Conservation (phyloP, 2,797 vertebrate genomes). For the Simalia tracyae region DNA sequence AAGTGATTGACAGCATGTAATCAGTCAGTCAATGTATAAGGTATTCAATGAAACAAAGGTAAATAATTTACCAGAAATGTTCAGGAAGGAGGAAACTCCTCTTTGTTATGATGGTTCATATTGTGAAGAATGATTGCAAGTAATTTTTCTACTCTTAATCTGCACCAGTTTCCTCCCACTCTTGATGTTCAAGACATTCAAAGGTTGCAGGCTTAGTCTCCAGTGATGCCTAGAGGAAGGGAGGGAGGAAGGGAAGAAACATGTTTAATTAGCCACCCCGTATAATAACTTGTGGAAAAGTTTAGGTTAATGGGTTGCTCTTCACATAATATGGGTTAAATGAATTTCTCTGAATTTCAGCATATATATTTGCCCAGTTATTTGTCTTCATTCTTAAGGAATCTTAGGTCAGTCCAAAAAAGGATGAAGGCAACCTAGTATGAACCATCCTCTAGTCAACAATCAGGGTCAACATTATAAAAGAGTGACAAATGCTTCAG, state of each 20-base stretch:
- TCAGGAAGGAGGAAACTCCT: not conserved
- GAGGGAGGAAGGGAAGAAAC: not conserved
- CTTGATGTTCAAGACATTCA: not conserved
- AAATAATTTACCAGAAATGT: not conserved
- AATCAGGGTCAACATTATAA: not conserved
- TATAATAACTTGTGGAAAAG: not conserved
- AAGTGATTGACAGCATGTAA: not conserved
- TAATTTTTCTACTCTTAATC: not conserved
- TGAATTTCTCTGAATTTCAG: conserved; percentile 3
- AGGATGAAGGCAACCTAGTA: not conserved
- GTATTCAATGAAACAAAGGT: not conserved
- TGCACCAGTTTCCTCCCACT: not conserved
- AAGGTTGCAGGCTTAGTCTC: not conserved
- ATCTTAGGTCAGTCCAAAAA: not conserved
- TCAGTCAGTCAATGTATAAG: not conserved
- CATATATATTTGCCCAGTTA: not conserved
- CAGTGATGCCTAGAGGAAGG: not conserved
- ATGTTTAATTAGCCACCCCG: conserved; percentile 9
- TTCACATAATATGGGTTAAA: not conserved
- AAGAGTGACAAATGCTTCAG: not conserved
- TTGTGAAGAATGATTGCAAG: not conserved
- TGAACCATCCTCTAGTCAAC: not conserved
- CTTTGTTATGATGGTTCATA: not conserved
- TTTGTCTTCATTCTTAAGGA: not conserved
- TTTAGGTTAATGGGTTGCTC: not conserved